Base-by-base conservation (phyloP, 2,888 invertebrate genomes). In the Erebia epiphron region DNA sequence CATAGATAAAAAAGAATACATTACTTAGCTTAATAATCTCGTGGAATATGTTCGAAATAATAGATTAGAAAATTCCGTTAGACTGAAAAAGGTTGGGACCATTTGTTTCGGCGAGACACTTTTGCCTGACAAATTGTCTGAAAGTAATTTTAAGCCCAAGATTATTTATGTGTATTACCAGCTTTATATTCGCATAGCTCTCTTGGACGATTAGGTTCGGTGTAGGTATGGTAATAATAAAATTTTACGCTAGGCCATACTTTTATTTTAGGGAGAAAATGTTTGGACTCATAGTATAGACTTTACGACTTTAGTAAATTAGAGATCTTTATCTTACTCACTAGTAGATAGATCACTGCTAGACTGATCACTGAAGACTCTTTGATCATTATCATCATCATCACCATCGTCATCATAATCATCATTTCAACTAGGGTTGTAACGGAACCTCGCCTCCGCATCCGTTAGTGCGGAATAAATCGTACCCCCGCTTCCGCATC, bases 71-170 rank as follows among this genome's bases (percentile, higher is more conserved):
- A 86, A 85, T 86, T 85, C 84, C 84, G 83, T 85, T 86, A 83
- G 80, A 79, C 83, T 80, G 84, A 86, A 89, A 88, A 90, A 87
- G 89, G 89, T 87, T 85, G 86, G 80, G 80, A 80, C 88, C 88
- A 89, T 90, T 90, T 87, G 85, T 90, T 87, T 84, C 83, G 77
- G 77, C 77, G 83, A 84, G 87, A 86, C 87, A 87, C 85, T 90
- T 90, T 89, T 87, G 84, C 86, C 86, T 86, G 88, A 90, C 91
- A 90, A 91, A 91, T 91, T 89, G 90, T 83, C 86, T 86, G 90
- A 87, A 89, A 89, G 89, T 90, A 90, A 91, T 90, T 91, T 90
- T 89, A 87, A 87, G 86, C 86, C 84, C 83, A 86, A 87, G 86
- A 84, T 83, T 90, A 90, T 90, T 90, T 90, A 89, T 90, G 87